Conservation (phyloP, 2,797 vertebrate genomes). For the Hemitrygon akajei region DNA sequence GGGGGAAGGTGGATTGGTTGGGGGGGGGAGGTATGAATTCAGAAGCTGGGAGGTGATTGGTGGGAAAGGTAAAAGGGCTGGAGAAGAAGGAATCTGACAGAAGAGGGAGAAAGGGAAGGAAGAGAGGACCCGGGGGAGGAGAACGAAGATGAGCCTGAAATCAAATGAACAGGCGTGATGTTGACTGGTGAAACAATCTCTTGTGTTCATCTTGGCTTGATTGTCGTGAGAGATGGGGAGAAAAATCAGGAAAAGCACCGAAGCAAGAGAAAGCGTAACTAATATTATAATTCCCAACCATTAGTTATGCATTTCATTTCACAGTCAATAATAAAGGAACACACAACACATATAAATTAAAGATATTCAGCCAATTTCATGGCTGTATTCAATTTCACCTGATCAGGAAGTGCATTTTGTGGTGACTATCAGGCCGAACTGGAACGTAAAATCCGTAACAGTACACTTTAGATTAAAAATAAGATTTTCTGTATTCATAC, state of each 20-base stretch:
- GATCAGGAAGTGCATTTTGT: not conserved
- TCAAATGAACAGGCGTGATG: no score
- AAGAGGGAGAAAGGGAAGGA: no score
- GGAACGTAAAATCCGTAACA: not conserved
- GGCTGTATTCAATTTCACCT: conserved; percentile 21
- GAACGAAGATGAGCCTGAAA: no score
- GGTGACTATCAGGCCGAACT: not conserved
- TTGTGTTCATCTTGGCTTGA: no score
- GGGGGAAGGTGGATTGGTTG: no score
- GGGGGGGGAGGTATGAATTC: no score
- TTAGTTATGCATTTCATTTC: not conserved
- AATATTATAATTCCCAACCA: not conserved
- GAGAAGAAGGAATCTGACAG: no score
- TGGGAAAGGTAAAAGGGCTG: no score
- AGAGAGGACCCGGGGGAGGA: no score
- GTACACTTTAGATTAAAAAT: not conserved
- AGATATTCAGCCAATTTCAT: conserved; percentile 22
- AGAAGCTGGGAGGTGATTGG: no score
- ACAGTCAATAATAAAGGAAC: not conserved
- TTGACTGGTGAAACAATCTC: no score
- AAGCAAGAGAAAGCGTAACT: not conserved
- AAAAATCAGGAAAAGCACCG: not conserved
- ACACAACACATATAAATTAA: not conserved
- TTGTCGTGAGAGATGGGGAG: not conserved
- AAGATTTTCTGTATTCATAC: not conserved